Evolutionary conservation across 2,797 vertebrate genomes (phyloP).

Genomic region (Sorex maritimensis): DNA sequence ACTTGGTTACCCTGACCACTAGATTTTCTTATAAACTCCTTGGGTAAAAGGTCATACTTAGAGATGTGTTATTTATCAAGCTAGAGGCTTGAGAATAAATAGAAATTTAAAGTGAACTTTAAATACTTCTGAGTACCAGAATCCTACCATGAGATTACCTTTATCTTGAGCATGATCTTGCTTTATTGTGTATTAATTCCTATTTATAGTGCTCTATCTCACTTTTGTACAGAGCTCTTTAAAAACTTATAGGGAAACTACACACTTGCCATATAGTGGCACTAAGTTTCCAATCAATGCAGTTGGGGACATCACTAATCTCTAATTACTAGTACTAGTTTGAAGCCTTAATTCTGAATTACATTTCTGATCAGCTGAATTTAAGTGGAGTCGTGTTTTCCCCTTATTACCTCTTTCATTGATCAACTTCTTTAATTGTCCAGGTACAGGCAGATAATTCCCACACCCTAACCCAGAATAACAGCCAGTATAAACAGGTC

Average conservation of each 20-base stretch:
- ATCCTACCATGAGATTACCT: not conserved
- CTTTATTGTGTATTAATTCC: conserved; percentile 43
- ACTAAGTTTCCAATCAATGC: not conserved
- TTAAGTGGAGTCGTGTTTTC: conserved; percentile 27
- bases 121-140: not conserved
- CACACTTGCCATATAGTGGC: not conserved
- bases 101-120: not conserved
- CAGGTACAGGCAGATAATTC: not conserved
- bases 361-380: conserved; percentile 48
- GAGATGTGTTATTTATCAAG: not conserved
- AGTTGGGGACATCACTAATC: not conserved
- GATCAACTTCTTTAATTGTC: not conserved
- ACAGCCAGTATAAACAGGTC: not conserved
- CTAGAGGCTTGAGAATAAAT: not conserved
- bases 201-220: not conserved
- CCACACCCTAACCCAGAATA: not conserved
- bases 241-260: not conserved
- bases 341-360: conserved; percentile 46
- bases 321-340: not conserved
- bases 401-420: not conserved
- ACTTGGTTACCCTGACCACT: not conserved
- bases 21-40: not conserved
- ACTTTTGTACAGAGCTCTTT: conserved; percentile 3
- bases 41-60: conserved; percentile 28
- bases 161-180: not conserved